Percentiles rank a stretch among this genome's conserved stretches.
Conservation (phyloP, 1,140 invertebrate genomes). For the Aphidius ervi region DNA sequence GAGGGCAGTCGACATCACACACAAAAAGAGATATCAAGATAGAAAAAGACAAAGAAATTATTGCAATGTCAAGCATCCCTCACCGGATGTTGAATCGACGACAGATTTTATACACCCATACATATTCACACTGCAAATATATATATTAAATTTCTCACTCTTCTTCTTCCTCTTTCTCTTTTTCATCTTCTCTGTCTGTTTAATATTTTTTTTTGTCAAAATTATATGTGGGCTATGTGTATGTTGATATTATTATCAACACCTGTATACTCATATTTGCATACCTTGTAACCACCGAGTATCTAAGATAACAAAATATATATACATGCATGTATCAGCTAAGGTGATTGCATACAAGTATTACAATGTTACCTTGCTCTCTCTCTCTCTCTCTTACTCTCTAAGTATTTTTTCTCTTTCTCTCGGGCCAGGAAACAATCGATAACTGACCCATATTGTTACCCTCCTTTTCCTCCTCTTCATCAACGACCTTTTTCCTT, state of each 20-base stretch:
- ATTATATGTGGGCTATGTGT: not conserved
- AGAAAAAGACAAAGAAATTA: not conserved
- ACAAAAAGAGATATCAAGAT: not conserved
- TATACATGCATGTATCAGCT: constrained; percentile 21
- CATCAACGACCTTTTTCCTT: constrained; percentile 1
- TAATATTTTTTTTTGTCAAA: no score
- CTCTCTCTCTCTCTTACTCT: no score
- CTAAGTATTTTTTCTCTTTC: no score
- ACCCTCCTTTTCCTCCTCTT: constrained; percentile 29
- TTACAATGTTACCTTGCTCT: no score
- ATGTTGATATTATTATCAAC: not conserved
- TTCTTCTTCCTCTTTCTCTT: no score
- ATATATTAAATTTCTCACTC: no score
- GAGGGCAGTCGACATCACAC: not conserved
- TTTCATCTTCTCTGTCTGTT: no score
- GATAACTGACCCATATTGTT: constrained; percentile 55
- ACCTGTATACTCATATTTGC: no score
- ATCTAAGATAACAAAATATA: constrained; percentile 39
- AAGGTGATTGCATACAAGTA: constrained; percentile 26
- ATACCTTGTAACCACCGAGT: no score
- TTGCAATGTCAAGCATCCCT: not conserved
- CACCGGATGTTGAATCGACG: constrained; percentile 9
- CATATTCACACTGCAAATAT: no score
- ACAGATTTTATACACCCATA: no score
- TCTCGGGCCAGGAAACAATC: constrained; percentile 33